Percentiles rank a stretch among this genome's conserved stretches.
Conservation (phyloP, 2,888 invertebrate species). For the Nomada lathburiana region DNA sequence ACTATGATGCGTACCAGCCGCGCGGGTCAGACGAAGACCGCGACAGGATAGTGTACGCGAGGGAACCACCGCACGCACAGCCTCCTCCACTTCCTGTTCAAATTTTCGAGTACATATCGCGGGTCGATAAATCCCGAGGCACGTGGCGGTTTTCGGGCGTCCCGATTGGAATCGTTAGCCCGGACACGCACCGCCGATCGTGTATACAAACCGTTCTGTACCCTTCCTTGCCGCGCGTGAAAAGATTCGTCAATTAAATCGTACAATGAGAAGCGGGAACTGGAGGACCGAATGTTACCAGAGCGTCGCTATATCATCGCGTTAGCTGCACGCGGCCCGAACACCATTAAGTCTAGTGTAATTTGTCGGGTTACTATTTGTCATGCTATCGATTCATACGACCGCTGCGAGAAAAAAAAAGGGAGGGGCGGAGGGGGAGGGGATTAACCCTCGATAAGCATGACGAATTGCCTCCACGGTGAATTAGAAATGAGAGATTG, state of each 20-base stretch:
- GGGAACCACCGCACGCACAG: conserved; percentile 18
- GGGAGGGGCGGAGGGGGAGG: too few relatives aligned
- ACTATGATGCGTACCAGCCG: conserved; percentile 55
- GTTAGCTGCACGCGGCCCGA: background rate
- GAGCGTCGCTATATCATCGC: background rate
- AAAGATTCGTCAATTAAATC: too few relatives aligned
- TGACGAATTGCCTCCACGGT: background rate
- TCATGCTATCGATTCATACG: background rate
- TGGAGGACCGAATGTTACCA: background rate
- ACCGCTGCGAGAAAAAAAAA: background rate
- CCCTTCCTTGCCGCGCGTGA: too few relatives aligned
- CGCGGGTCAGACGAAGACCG: conserved; percentile 19
- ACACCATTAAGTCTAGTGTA: background rate
- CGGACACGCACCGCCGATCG: too few relatives aligned
- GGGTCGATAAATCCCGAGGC: conserved; percentile 15
- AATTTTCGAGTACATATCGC: conserved; percentile 24
- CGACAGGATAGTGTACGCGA: conserved; percentile 12
- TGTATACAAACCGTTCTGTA: too few relatives aligned
- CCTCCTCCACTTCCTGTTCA: conserved; percentile 43
- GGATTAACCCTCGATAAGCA: background rate
- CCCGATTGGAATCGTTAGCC: conserved; percentile 1
- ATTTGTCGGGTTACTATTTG: background rate
- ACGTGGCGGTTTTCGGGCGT: conserved; percentile 2
- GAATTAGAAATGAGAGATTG: background rate
- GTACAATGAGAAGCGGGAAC: too few relatives aligned